Evolutionary conservation across 2,113 vertebrate species (phyloP), one percentile per base, ranked within the genome.

Genomic region (Ictalurus punctatus): DNA sequence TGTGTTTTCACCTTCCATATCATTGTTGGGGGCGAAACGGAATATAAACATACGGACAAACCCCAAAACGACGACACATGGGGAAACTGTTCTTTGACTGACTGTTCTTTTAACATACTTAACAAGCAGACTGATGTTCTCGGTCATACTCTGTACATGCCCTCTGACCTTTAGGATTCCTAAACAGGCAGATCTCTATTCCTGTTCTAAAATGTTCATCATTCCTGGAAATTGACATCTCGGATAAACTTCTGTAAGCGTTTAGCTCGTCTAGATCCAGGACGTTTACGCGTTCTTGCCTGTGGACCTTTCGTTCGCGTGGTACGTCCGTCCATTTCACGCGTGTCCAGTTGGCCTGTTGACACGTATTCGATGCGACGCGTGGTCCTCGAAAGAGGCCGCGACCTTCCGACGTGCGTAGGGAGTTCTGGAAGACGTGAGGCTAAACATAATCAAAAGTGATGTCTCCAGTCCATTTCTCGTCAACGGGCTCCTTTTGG

Each of bases 391-490:
- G 56, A 48, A 58, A 73, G 23, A 27, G 61, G 21, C 23, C 34
- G 23, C 54, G 63, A 87, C 73, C 76, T 82, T 85, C 59, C 48
- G 86, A 83, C 61, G 40, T 86, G 86, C 40, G 34, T 52, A 56
- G 56, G 27, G 67, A 58, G 37, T 78, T 86, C 40, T 81, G 30
- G 69, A 44, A 69, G 83, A 40, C n/a, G 19, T 81, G 48, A 67
- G 58, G 61, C 48, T 85, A 79, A 88, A 85, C 76, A 82, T 44
- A 84, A 89, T 56, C 78, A 61, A 56, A 85, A 85, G 76, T 48
- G 27, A 81, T 71, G 83, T 87, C 88, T 85, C 27, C 37, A 56
- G 85, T 86, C 56, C 44, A 87, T 52, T 87, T 84, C 65, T 76
- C 58, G 48, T 76, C 80, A 78, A 52, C 69, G 40, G 79, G 65